Evolutionary conservation across 1,140 invertebrate genomes (phyloP).

Genomic region (Trichogramma pretiosum): DNA sequence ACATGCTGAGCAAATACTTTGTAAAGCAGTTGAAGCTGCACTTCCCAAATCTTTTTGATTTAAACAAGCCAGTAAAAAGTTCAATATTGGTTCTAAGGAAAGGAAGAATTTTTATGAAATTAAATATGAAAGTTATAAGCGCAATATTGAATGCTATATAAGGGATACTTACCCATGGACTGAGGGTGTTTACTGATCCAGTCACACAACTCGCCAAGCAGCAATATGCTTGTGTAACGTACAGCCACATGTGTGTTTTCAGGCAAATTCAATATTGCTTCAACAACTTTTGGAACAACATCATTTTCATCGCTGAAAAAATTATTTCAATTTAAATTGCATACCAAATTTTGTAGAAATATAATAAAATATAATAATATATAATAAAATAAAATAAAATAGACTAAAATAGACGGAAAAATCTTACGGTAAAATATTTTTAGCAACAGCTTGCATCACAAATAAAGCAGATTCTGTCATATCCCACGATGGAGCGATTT

Average conservation of each 20-base stretch:
- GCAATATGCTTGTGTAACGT: conserved; percentile 74
- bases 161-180: conserved; percentile 50
- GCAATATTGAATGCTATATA: no score
- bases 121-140: no score
- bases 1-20: conserved; percentile 56
- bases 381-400: no score
- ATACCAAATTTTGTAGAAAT: neutral
- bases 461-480: conserved; percentile 89
- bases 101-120: neutral
- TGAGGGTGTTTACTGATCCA: conserved; percentile 88
- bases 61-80: conserved; percentile 67
- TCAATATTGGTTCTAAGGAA: conserved; percentile 24
- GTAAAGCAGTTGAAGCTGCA: conserved; percentile 66
- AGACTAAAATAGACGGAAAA: neutral
- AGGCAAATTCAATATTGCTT: conserved; percentile 80
- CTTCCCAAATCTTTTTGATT: conserved; percentile 65
- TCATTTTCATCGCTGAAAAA: conserved; percentile 77
- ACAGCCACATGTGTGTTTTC: conserved; percentile 80
- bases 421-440: conserved; percentile 91
- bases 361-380: conserved; percentile 4
- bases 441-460: conserved; percentile 91
- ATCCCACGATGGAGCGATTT: conserved; percentile 68
- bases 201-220: conserved; percentile 88
- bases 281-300: conserved; percentile 85
- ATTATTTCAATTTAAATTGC: conserved; percentile 13